A percentile compares a stretch with the other conserved stretches of the same genome.
These are phyloP conservation scores for Varanus salvator DNA, from an alignment of 2,113 vertebrate genomes.

Conservation along the genomic window DNA sequence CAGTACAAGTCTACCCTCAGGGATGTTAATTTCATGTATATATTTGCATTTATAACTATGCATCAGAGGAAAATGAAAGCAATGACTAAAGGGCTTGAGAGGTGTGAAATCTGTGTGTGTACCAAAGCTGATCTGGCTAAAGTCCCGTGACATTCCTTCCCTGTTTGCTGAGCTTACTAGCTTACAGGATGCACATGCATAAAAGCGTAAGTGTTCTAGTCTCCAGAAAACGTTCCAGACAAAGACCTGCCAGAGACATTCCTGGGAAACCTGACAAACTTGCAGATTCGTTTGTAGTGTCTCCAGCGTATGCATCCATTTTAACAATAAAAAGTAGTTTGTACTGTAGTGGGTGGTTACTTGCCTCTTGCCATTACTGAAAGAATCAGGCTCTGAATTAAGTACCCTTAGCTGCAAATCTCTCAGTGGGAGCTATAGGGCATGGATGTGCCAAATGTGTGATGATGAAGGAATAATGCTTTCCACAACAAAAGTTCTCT, in stretches of 20 bases:
- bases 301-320: constrained; percentile 66
- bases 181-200: constrained; percentile 68
- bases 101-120: constrained; percentile 54
- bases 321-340: constrained; percentile 51
- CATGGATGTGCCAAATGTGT: constrained; percentile 50
- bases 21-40: constrained; percentile 34
- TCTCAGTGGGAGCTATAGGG: constrained; percentile 51
- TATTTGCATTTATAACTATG: constrained; percentile 45
- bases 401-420: constrained; percentile 37
- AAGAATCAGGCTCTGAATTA: constrained; percentile 60
- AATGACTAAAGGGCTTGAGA: constrained; percentile 37
- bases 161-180: constrained; percentile 52
- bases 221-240: constrained; percentile 70
- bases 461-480: constrained; percentile 53
- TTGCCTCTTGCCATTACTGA: constrained; percentile 41
- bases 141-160: constrained; percentile 62
- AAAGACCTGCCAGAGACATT: constrained; percentile 75
- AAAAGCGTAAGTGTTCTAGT: constrained; percentile 56
- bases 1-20: constrained; percentile 26
- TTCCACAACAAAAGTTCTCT: constrained; percentile 49
- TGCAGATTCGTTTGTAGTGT: constrained; percentile 61
- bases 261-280: constrained; percentile 76
- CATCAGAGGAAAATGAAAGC: constrained; percentile 35
- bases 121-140: constrained; percentile 53
- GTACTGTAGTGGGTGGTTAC: constrained; percentile 47